Evolutionary conservation across 2,797 vertebrate genomes (phyloP).

Genomic region (Varecia variegata): DNA sequence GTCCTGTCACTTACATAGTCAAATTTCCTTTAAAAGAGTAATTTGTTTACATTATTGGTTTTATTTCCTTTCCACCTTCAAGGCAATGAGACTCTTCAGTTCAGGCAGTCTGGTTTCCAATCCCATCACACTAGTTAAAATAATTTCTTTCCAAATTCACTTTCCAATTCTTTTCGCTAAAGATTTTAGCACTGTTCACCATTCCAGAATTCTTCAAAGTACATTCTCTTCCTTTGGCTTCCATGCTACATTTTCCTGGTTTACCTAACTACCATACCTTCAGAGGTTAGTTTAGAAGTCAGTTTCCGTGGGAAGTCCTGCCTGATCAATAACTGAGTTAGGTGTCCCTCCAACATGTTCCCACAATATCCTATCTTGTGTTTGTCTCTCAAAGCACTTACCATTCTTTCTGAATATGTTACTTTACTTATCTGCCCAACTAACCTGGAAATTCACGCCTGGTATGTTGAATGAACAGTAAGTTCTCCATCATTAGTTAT

Average conservation of each 20-base stretch:
- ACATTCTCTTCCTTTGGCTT: background rate
- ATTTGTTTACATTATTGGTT: background rate
- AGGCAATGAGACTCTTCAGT: background rate
- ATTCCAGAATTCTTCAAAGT: background rate
- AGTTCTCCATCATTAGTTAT: background rate
- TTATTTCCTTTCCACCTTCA: background rate
- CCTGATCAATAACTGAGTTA: background rate
- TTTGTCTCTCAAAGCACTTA: background rate
- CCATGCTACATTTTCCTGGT: background rate
- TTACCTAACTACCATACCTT: background rate
- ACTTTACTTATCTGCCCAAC: background rate
- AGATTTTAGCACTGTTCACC: background rate
- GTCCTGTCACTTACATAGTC: background rate
- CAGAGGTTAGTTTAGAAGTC: background rate
- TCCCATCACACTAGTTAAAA: background rate
- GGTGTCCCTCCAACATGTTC: background rate
- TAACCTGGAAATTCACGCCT: background rate
- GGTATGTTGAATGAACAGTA: background rate
- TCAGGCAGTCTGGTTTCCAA: background rate
- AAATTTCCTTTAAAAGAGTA: background rate
- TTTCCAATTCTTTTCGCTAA: background rate
- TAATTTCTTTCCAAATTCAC: conserved; percentile 7
- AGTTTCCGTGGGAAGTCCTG: background rate
- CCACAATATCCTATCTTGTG: background rate
- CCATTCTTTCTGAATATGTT: background rate